Base-by-base conservation (phyloP, 2,797 vertebrate species). In the Ctenochaetus hawaiiensis region DNA sequence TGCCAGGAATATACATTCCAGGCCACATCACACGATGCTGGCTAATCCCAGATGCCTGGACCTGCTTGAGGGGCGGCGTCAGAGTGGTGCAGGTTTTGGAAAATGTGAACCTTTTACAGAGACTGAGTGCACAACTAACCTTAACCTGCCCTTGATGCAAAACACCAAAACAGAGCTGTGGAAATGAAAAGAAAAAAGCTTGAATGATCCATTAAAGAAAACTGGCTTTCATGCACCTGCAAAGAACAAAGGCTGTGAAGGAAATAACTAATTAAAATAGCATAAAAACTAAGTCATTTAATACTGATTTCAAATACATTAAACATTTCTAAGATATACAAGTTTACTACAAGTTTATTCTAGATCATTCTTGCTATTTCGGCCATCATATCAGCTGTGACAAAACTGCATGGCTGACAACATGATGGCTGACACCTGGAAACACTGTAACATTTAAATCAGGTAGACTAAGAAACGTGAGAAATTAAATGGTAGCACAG, bases 1-100 rank as follows among this genome's bases (percentile, higher is more conserved):
- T 86, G 90, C 90, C 93, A 93, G 91, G 84, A 90, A 86, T 87
- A 84, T 84, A 76, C 77, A 87, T 84, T 91, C 82, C 85, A 87
- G 80, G 75, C 77, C 14, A 14, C 72, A 76, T 77, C 61, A 74
- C 86, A 79, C 48, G 51, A 56, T 63, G 81, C 72, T 58, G 84
- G 79, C 53, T 85, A 83, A 89, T 87, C 79, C 84, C 81, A 83
- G 78, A 80, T 82, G 82, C 80, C 44, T 60, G 66, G 30, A 69
- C 37, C 78, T 39, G 77, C 60, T 61, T 57, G 47, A 52, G 45
- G 54, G 60, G 18, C 22, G 49, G 22, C 75, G 60, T 52, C 69
- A 67, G 66, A 6, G 75, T 2, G 37, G 57, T 54, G 53, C 62
- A 71, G 34, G 66, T 77, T 84, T 70, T 84, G 83, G 72, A 84